These are phyloP conservation scores for Heptranchias perlo DNA, from an alignment of 2,113 vertebrate genomes.

Conservation along the genomic window DNA sequence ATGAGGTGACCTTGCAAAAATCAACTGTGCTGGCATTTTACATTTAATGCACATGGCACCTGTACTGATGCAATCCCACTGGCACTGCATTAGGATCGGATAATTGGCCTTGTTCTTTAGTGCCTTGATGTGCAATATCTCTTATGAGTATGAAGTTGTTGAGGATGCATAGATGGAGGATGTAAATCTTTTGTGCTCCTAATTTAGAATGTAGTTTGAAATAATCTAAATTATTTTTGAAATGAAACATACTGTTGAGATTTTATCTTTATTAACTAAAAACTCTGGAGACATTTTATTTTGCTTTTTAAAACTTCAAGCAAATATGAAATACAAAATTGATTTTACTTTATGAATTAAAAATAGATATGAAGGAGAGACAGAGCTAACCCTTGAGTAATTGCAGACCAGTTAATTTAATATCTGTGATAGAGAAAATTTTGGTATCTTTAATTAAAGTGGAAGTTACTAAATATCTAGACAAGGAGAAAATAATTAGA, in stretches of 20 bases:
- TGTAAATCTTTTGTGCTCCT: background rate
- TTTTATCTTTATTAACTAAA: background rate
- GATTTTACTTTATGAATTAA: background rate
- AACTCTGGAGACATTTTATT: background rate
- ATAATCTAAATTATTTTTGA: background rate
- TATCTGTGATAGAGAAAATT: background rate
- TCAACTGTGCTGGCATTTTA: conserved; percentile 19
- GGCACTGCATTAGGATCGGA: background rate
- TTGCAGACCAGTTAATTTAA: background rate
- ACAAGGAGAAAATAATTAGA: too few species aligned
- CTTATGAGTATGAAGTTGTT: background rate
- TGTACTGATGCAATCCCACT: background rate
- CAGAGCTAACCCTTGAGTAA: background rate
- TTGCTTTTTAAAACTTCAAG: background rate
- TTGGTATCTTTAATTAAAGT: background rate
- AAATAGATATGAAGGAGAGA: background rate
- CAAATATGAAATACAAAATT: background rate
- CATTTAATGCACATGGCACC: background rate
- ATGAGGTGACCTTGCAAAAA: background rate
- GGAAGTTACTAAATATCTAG: background rate
- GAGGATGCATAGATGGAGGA: background rate
- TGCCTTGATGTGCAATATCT: background rate
- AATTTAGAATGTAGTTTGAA: background rate
- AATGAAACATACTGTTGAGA: background rate
- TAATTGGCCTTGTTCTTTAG: background rate